Base-by-base conservation (phyloP, 2,797 vertebrate species). In the Knipowitschia caucasica region DNA sequence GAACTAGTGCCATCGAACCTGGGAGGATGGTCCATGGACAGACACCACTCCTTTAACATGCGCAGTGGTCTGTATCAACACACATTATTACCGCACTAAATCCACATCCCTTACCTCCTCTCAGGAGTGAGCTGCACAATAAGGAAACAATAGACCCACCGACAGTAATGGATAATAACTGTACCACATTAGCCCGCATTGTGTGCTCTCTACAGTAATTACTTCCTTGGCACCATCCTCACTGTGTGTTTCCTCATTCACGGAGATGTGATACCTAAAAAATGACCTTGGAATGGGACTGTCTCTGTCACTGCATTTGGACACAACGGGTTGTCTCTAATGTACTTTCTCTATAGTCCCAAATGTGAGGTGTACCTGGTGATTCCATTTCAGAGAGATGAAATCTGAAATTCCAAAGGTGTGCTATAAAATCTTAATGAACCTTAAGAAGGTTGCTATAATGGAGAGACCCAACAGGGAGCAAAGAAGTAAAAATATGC, bases 21-120 rank as follows among this genome's bases (percentile, higher is more conserved):
- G 56, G 96, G 96, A 40, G 94, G 94, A 43, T 98, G 96, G 96
- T 94, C 94, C 24, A 87, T 98, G 82, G 94, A 97, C 86, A 96
- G 95, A 69, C 96, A 98, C 74, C 95, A 98, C 24, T 88, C 93
- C 78, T 86, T 98, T 80, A 98, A 98, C 86, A 89, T 94, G 67
- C 95, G 91, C 64, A 98, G 94, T 21, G 95, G 96, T 98, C 85
- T 92, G 92, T 77, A 42, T 24, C 15, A 33, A 24, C 29, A 24
- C 34, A 25, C 34, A 18, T 35, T 51, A 26, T 36, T 38, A 25
- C 49, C 26, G 8, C n/a, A 17, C 21, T 36, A 26, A 38, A 26
- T 38, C 23, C 49, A n/a, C 34, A 26, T 38, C 49, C n/a, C 9
- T 11, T 36, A 36, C 34, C 21, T n/a, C 12, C 21, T 21, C 23